Conservation (phyloP, 2,797 vertebrate genomes). For the Eidolon dupreanum region DNA sequence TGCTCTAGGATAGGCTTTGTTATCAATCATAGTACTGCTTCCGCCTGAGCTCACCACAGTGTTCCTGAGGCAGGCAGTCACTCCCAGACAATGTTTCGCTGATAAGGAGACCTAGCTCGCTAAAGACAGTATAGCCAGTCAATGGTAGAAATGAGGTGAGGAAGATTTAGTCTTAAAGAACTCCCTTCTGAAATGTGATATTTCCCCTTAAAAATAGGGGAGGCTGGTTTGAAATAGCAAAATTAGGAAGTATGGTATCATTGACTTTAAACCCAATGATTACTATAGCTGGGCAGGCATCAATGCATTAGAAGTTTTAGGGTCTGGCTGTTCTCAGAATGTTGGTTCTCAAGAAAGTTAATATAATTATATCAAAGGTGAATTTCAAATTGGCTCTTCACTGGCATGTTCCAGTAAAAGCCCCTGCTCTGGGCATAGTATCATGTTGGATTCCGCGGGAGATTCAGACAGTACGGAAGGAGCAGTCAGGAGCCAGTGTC, state of each 20-base stretch:
- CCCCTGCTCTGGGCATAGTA: neutral
- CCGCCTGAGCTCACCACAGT: neutral
- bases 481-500: neutral
- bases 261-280: neutral
- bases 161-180: neutral
- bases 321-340: neutral
- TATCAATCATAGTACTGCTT: neutral
- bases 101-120: neutral
- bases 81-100: neutral
- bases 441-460: neutral
- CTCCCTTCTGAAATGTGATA: neutral
- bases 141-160: neutral
- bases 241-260: neutral
- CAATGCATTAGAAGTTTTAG: neutral
- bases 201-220: neutral
- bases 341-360: neutral
- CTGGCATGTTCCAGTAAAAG: neutral
- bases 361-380: neutral
- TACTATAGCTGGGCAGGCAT: neutral
- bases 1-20: neutral
- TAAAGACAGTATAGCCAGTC: neutral
- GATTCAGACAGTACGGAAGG: neutral
- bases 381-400: neutral
- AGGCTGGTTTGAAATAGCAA: neutral
- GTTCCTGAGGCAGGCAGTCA: neutral